Base-by-base conservation (phyloP, 2,797 vertebrate genomes). In the Acanthornis magna region DNA sequence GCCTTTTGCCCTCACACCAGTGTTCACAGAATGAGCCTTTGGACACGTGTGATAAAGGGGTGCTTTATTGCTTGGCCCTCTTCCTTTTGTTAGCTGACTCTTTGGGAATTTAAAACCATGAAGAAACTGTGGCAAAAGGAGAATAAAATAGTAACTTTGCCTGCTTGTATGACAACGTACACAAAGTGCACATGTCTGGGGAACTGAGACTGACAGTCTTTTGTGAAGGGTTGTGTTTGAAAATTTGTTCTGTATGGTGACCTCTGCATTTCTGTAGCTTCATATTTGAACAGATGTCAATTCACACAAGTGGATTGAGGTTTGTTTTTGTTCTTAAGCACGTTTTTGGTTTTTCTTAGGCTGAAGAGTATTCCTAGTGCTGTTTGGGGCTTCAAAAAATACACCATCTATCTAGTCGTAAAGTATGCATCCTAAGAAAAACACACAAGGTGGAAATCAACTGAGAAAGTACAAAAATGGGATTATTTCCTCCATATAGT, bases 211-310 rank as follows among this genome's bases (percentile, higher is more conserved):
- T 90, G 85, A 74, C 68, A 68, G n/a, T 15, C 50, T 48, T 72
- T n/a, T 54, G 74, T 75, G 62, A 88, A 68, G 47, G 70, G 34
- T 10, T 75, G 22, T 82, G 67, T 84, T 65, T 80, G 88, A 75
- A 91, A 84, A 94, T 86, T 78, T 75, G 60, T 79, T 91, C 88
- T 72, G 8, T 71, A 30, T 43, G 29, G 51, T 85, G 75, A 60
- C 71, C 55, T 85, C 75, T 82, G 40, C 47, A 68, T 50, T 83
- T 86, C 72, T 68, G 61, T 17, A 88, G 57, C 32, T 90, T 77
- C 58, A 4, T 27, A 74, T 71, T 93, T 74, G 88, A 91, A 53
- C 26, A 77, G 83, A 65, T 48, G 57, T 83, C 66, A 91, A 25
- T 72, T 67, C 61, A 47, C 47, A 80, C 36, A n/a, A 83, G 23